Conservation (phyloP, 2,888 invertebrate species). For the Meloe dianella region DNA sequence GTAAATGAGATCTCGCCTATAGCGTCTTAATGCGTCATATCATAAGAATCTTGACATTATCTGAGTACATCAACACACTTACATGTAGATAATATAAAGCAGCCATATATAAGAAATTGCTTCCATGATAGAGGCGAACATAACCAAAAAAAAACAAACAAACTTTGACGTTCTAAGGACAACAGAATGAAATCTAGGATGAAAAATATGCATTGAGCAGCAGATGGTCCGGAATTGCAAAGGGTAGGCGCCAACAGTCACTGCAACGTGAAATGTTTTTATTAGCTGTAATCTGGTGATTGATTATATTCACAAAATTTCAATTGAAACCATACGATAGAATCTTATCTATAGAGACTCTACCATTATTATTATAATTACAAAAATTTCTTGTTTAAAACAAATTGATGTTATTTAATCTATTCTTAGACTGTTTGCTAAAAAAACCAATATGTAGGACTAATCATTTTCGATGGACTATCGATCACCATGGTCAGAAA, state of each 20-base stretch:
- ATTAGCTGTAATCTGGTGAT: slow-evolving; percentile 61
- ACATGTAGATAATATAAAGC: background rate
- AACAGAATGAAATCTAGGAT: slow-evolving; percentile 54
- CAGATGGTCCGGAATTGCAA: slow-evolving; percentile 55
- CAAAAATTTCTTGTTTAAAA: too few species aligned
- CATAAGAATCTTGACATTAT: too few species aligned
- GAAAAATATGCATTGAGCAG: slow-evolving; percentile 59
- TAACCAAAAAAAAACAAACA: slow-evolving; percentile 35
- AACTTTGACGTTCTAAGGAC: slow-evolving; percentile 37
- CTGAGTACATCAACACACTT: background rate
- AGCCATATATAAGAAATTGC: slow-evolving; percentile 23
- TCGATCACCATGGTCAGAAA: background rate
- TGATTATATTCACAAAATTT: slow-evolving; percentile 57
- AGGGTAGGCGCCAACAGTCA: slow-evolving; percentile 54
- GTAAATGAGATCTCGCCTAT: slow-evolving; percentile 56
- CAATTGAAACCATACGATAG: slow-evolving; percentile 38
- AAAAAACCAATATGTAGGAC: too few species aligned
- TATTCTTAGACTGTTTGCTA: too few species aligned
- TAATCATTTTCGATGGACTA: too few species aligned
- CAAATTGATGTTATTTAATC: too few species aligned
- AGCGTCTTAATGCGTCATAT: slow-evolving; percentile 42
- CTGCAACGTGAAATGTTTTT: slow-evolving; percentile 60
- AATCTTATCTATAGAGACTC: background rate
- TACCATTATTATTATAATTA: background rate
- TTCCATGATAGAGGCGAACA: slow-evolving; percentile 13